These are phyloP conservation scores for Rhagoletis zephyria DNA, from an alignment of 1,140 invertebrate genomes.

Conservation along the genomic window DNA sequence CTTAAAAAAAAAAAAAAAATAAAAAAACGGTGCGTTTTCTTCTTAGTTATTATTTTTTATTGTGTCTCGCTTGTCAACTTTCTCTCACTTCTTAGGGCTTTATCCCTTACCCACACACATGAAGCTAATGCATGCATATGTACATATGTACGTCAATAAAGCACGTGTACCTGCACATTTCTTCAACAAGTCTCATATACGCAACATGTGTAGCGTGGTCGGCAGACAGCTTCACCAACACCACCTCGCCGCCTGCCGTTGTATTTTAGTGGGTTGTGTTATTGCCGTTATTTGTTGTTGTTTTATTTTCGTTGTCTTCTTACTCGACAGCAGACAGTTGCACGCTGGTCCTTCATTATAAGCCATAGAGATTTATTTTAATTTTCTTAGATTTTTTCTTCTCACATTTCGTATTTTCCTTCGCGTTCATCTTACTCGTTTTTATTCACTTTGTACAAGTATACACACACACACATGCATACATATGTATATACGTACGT, in stretches of 20 bases:
- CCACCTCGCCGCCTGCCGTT: neutral
- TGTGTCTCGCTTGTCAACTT: conserved; percentile 11
- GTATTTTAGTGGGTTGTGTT: neutral
- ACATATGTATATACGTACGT: neutral
- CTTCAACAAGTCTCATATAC: conserved; percentile 45
- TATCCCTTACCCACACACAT: neutral
- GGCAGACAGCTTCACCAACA: neutral
- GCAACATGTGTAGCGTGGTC: conserved; percentile 8
- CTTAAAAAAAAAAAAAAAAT: too few species aligned
- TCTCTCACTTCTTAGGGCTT: neutral
- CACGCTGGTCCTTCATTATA: neutral
- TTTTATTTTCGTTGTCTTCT: conserved; percentile 17
- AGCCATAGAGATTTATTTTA: conserved; percentile 43
- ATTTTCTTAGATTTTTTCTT: conserved; percentile 45
- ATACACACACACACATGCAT: neutral
- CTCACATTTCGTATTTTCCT: conserved; percentile 47
- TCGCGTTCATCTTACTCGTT: neutral
- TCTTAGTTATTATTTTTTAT: conserved; percentile 4
- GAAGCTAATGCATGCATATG: neutral
- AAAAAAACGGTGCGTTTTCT: neutral
- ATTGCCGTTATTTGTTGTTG: conserved; percentile 15
- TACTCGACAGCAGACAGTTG: conserved; percentile 9
- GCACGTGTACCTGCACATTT: neutral
- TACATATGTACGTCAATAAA: neutral
- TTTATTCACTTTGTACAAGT: neutral